Percentiles rank a stretch among this genome's conserved stretches.
These are phyloP conservation scores for Mesochorus sp. DNA, from an alignment of 2,888 invertebrate genomes.

Conservation along the genomic window DNA sequence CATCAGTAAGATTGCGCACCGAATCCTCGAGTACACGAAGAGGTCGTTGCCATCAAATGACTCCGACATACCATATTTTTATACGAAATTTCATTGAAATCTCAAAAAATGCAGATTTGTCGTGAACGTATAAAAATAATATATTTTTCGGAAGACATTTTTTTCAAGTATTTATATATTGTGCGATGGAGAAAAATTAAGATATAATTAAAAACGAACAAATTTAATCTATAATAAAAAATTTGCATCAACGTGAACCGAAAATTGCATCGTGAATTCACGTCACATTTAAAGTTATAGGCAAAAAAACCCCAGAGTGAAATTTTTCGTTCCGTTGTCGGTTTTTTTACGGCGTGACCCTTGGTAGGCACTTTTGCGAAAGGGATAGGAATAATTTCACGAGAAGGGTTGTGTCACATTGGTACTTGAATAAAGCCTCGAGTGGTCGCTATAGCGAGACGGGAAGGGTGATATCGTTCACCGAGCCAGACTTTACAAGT, in stretches of 20 bases:
- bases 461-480: slow-evolving; percentile 61
- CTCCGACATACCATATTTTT: background rate
- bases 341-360: background rate
- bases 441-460: slow-evolving; percentile 71
- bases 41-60: background rate
- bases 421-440: slow-evolving; percentile 69
- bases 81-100: background rate
- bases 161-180: too few species aligned
- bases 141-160: too few species aligned
- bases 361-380: slow-evolving; percentile 20
- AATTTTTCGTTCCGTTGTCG: background rate
- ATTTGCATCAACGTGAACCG: too few species aligned
- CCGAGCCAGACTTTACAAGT: background rate
- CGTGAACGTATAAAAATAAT: too few species aligned
- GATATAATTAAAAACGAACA: too few species aligned
- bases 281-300: too few species aligned
- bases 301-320: too few species aligned
- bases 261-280: too few species aligned
- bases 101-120: too few species aligned
- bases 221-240: too few species aligned
- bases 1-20: background rate
- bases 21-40: background rate
- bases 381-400: slow-evolving; percentile 16
- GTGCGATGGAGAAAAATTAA: too few species aligned
- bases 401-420: slow-evolving; percentile 63